A percentile compares a stretch with the other conserved stretches of the same genome.
Evolutionary conservation across 2,888 invertebrate species (phyloP).

Genomic region (Furcula furcula): DNA sequence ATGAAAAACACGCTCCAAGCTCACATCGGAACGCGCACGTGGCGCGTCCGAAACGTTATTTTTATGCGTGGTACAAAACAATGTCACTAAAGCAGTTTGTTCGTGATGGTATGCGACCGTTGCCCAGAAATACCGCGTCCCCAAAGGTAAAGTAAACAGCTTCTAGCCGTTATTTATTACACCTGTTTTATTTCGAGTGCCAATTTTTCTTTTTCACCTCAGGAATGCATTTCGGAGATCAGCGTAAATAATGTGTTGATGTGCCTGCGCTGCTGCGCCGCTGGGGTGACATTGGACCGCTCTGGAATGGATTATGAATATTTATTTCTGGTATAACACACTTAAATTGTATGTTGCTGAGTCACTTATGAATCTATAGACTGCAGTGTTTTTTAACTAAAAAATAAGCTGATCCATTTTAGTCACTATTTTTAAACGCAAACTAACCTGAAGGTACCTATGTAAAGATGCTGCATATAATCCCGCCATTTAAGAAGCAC

Average conservation of each 20-base stretch:
- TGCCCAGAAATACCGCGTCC: conserved; percentile 26
- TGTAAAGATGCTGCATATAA: too few species aligned
- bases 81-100: conserved; percentile 1
- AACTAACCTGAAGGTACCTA: too few species aligned
- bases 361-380: too few species aligned
- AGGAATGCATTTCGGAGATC: conserved; percentile 3
- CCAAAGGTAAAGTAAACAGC: conserved; percentile 40
- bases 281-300: conserved; percentile 1
- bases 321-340: too few species aligned
- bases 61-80: not conserved
- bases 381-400: too few species aligned
- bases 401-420: too few species aligned
- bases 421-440: too few species aligned
- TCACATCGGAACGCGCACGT: too few species aligned
- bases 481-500: too few species aligned
- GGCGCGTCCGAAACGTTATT: not conserved
- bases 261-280: not conserved
- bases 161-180: conserved; percentile 19
- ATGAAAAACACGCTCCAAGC: too few species aligned
- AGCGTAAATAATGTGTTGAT: conserved; percentile 2
- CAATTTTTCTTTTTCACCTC: conserved; percentile 16
- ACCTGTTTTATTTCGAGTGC: conserved; percentile 25
- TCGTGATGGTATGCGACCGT: conserved; percentile 31
- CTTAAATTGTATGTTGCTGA: too few species aligned
- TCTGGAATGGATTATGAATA: not conserved